Conservation (phyloP, 2,888 invertebrate species). For the Agonopterix alstromeriana region DNA sequence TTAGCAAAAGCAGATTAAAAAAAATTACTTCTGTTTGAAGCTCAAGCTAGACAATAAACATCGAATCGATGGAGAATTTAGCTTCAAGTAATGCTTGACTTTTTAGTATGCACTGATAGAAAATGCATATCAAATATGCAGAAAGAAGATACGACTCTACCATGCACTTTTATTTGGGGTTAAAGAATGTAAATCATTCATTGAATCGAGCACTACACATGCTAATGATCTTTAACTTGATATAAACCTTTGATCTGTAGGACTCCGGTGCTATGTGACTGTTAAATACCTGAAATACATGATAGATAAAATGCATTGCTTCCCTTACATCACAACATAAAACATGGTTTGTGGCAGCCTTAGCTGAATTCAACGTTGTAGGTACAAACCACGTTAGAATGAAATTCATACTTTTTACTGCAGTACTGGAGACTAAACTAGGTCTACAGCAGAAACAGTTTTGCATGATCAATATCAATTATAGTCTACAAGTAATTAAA, state of each 20-base stretch:
- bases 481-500: no score
- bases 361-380: background rate
- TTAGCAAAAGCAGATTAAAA: conserved; percentile 36
- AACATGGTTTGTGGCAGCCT: background rate
- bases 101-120: conserved; percentile 19
- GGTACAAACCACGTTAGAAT: no score
- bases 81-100: conserved; percentile 14
- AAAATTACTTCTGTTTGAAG: conserved; percentile 8
- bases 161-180: conserved; percentile 47
- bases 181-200: conserved; percentile 28
- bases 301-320: conserved; percentile 69
- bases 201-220: conserved; percentile 61
- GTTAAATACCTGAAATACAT: conserved; percentile 92
- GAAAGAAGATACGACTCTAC: conserved; percentile 29
- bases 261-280: conserved; percentile 96
- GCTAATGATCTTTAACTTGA: conserved; percentile 72
- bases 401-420: no score
- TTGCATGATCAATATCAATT: no score
- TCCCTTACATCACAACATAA: conserved; percentile 12
- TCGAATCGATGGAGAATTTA: background rate
- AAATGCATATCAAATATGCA: conserved; percentile 32
- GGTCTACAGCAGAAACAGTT: no score
- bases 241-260: conserved; percentile 93
- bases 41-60: conserved; percentile 3
- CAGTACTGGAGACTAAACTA: no score